Evolutionary conservation across 2,888 invertebrate genomes (phyloP).

Genomic region (Parthenolecanium corni): DNA sequence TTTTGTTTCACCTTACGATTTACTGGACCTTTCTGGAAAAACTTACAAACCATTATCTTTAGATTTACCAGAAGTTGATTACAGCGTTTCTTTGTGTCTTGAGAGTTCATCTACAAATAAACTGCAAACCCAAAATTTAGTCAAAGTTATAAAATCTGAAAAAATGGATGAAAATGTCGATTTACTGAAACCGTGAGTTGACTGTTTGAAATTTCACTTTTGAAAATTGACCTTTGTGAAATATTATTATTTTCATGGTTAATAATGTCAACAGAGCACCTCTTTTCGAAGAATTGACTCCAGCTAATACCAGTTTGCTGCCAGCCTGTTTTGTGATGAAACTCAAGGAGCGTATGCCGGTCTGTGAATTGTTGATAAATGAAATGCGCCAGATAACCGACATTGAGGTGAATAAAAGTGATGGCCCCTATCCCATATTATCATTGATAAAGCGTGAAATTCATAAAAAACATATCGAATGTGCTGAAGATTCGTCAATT

Average conservation of each 20-base stretch:
- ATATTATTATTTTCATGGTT: conserved; percentile 1
- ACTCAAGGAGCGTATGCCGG: conserved; percentile 72
- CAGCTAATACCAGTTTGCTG: conserved; percentile 75
- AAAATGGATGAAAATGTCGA: conserved; percentile 17
- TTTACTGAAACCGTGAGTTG: conserved; percentile 1
- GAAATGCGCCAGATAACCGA: conserved; percentile 54
- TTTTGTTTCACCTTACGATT: conserved; percentile 85
- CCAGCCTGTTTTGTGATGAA: conserved; percentile 81
- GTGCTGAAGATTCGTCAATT: not conserved
- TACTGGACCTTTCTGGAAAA: conserved; percentile 63
- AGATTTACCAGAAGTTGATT: conserved; percentile 57
- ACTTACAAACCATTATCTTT: conserved; percentile 61
- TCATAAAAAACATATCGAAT: conserved; percentile 8
- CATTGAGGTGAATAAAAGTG: conserved; percentile 41
- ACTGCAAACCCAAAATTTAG: conserved; percentile 44
- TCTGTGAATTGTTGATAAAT: conserved; percentile 45
- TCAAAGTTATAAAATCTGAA: conserved; percentile 16
- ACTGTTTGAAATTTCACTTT: not conserved
- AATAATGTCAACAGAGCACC: conserved; percentile 43
- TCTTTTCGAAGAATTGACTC: conserved; percentile 64
- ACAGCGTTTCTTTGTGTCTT: conserved; percentile 78
- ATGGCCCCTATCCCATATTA: conserved; percentile 13
- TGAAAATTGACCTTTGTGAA: too few species aligned
- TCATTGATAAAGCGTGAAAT: conserved; percentile 16
- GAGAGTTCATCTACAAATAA: conserved; percentile 80